Evolutionary conservation across 2,797 vertebrate species (phyloP).

Genomic region (Rallus crepitans): DNA sequence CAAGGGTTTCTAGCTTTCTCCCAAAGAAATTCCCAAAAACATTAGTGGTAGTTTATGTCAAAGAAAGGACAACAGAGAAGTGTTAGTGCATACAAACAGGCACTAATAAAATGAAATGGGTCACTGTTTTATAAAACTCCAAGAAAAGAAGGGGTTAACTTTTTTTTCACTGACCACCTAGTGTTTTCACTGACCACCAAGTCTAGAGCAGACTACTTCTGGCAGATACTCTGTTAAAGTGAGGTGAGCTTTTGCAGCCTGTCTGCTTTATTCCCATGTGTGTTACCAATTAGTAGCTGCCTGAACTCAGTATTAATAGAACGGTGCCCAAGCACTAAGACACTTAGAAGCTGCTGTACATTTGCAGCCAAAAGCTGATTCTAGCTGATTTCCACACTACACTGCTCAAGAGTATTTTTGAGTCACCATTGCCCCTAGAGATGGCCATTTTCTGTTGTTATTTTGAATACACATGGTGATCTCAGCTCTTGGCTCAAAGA

Average conservation of each 20-base stretch:
- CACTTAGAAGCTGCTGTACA: neutral
- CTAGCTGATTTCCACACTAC: neutral
- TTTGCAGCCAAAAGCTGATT: neutral
- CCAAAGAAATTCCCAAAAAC: neutral
- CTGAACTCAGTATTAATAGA: neutral
- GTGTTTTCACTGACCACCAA: neutral
- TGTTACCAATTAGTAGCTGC: neutral
- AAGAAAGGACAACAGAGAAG: neutral
- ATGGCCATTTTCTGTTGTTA: neutral
- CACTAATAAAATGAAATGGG: neutral
- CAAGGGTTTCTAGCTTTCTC: neutral
- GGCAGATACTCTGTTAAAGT: neutral
- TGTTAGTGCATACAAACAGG: neutral
- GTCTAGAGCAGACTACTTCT: neutral
- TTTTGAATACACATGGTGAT: conserved; percentile 4
- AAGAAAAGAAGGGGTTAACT: neutral
- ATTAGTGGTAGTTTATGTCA: neutral
- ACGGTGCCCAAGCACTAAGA: neutral
- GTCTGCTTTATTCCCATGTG: neutral
- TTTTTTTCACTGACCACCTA: too few relatives aligned
- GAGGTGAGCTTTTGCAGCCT: neutral
- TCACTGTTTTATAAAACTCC: neutral
- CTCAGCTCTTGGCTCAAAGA: conserved; percentile 32
- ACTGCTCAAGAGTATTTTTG: neutral
- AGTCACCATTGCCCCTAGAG: neutral